phyloP scores from a whole-genome alignment of 2,113 vertebrate genomes.

The Rhombomys opimus region DNA sequence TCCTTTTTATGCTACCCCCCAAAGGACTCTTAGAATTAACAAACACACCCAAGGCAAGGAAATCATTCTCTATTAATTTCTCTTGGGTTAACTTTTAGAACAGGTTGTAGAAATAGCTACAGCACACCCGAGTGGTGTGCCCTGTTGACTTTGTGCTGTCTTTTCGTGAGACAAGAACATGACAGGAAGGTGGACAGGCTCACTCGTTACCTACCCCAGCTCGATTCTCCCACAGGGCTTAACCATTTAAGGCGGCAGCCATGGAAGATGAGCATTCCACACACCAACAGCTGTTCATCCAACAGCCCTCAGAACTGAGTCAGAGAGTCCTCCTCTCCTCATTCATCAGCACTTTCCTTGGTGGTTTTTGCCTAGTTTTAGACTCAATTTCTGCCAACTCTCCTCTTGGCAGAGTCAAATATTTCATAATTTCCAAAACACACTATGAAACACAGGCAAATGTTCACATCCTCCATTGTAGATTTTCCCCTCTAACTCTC shows the following conservation, averaged over 20 bases:
- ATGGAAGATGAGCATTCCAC: neutral
- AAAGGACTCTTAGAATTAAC: conserved; percentile 1
- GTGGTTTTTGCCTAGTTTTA: neutral
- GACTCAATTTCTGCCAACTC: neutral
- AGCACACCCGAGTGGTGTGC: neutral
- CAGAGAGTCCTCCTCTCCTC: neutral
- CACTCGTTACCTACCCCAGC: neutral
- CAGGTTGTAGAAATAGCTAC: neutral
- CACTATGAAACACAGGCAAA: neutral
- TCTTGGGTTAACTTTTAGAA: neutral
- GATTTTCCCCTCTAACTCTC: neutral
- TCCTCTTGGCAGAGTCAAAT: neutral
- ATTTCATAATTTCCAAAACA: conserved; percentile 10
- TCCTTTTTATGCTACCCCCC: neutral
- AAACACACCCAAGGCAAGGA: neutral
- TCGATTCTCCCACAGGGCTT: neutral
- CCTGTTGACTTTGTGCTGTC: neutral
- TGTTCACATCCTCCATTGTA: accelerated
- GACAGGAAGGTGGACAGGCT: neutral
- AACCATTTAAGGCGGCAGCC: neutral
- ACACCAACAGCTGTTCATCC: neutral
- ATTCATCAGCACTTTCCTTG: neutral
- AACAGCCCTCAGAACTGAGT: neutral
- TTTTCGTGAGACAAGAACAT: neutral
- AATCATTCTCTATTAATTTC: neutral